These are phyloP conservation scores for Polyploca ridens DNA, from an alignment of 2,888 invertebrate genomes.

Conservation along the genomic window DNA sequence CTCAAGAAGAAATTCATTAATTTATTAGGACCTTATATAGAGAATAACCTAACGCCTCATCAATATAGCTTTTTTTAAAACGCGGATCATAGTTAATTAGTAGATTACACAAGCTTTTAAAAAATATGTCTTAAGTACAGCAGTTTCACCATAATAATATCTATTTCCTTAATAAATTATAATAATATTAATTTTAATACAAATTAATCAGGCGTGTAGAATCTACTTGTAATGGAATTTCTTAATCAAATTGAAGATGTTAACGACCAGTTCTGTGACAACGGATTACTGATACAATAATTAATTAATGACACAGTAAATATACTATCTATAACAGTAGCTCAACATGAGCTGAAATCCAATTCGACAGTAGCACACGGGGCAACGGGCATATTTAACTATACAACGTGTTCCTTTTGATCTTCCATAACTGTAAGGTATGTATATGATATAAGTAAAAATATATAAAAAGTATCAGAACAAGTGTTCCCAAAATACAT, in stretches of 20 bases:
- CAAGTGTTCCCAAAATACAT: too few relatives aligned
- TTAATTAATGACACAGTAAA: neutral
- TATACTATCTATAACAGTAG: neutral
- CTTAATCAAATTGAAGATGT: conserved; percentile 8
- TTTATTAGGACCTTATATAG: too few relatives aligned
- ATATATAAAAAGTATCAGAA: too few relatives aligned
- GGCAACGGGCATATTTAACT: too few relatives aligned
- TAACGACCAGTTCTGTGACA: conserved; percentile 6
- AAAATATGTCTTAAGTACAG: neutral
- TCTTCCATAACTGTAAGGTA: too few relatives aligned
- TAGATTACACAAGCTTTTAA: neutral
- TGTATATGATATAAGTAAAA: too few relatives aligned
- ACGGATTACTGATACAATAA: conserved; percentile 7
- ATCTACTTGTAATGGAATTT: conserved; percentile 3
- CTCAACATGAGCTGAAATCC: neutral
- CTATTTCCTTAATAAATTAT: neutral
- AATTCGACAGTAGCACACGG: too few relatives aligned
- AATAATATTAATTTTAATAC: neutral
- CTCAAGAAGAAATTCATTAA: too few relatives aligned
- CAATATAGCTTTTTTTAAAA: neutral
- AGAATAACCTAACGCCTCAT: too few relatives aligned
- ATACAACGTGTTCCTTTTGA: too few relatives aligned
- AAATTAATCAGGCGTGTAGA: neutral
- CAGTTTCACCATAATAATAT: neutral
- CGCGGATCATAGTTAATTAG: too few relatives aligned